Base-by-base conservation (phyloP, 2,888 invertebrate species). In the Amorpha juglandis region DNA sequence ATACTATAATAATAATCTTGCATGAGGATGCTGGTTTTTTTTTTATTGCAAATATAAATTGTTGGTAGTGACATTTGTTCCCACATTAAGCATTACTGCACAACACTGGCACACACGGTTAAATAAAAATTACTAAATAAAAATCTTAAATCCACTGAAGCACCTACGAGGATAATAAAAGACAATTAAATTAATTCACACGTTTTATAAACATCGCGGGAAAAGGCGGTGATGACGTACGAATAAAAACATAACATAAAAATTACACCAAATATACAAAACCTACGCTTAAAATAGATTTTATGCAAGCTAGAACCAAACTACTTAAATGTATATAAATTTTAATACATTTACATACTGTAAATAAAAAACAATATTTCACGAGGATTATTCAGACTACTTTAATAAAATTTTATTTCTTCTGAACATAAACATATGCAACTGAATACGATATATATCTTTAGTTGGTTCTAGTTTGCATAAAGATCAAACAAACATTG, bases 231-330 rank as follows among this genome's bases (percentile, higher is more conserved):
- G 58, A 38, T 12, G 62, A 63, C 11, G 38, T 52, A 51, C 52
- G 51, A 48, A 63, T 53, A 63, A 65, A 64, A 70, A 71, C 70
- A 67, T 70, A 71, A 71, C 69, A 68, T 71, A 72, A 69, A 66
- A 72, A 65, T 16, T 50, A 48, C 48, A 78, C 71, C 71, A 78
- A 80, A 80, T 82, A 82, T 79, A 80, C 79, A 80, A 77, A 79
- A 77, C 68, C 73, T 78, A 74, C 71, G 70, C 75, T 74, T 78
- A 80, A 67, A 64, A 69, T 69, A 71, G 76, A 78, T 8, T 12
- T 64, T 58, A 58, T 50, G 47, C n/a, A 58, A 48, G 33, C 27
- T 33, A 9, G 55, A 38, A 58, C 19, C 12, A 19, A 42, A 0
- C 12, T 19, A 45, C n/a, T n/a, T n/a, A n/a, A n/a, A n/a, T n/a